A percentile compares a stretch with the other conserved stretches of the same genome.
Evolutionary conservation across 1,140 invertebrate species (phyloP).

Genomic region (Helicoverpa armigera): DNA sequence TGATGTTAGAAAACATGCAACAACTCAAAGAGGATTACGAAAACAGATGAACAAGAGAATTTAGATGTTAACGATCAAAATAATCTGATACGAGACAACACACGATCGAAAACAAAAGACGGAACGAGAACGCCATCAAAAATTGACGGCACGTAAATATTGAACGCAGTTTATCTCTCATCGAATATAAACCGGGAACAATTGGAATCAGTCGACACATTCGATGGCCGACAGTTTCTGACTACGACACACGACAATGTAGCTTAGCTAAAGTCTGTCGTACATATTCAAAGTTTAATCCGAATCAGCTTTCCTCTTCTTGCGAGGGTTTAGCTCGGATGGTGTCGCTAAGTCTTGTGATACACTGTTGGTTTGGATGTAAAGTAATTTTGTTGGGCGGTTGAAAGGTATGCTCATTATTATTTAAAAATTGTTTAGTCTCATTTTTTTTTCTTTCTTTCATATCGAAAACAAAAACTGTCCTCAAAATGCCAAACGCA

Average conservation of each 20-base stretch:
- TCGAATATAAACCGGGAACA: slow-evolving; percentile 37
- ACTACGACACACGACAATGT: slow-evolving; percentile 52
- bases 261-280: slow-evolving; percentile 56
- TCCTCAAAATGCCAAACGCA: too few species aligned
- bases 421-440: too few species aligned
- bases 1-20: too few species aligned
- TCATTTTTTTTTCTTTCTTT: too few species aligned
- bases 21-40: too few species aligned
- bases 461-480: too few species aligned
- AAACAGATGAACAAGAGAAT: too few species aligned
- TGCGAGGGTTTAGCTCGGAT: slow-evolving; percentile 56
- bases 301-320: slow-evolving; percentile 63
- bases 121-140: slow-evolving; percentile 9
- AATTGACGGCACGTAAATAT: slow-evolving; percentile 4
- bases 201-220: slow-evolving; percentile 45
- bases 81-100: too few species aligned
- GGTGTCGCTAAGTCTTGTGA: slow-evolving; percentile 54
- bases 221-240: slow-evolving; percentile 43
- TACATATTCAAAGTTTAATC: slow-evolving; percentile 72
- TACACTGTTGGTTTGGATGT: slow-evolving; percentile 40
- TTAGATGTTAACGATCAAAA: too few species aligned
- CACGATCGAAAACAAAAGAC: background rate
- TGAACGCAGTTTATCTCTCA: slow-evolving; percentile 31
- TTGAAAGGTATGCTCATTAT: background rate
- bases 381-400: slow-evolving; percentile 5